Evolutionary conservation across 2,888 invertebrate species (phyloP).

Genomic region (Orthonevra nobilis): DNA sequence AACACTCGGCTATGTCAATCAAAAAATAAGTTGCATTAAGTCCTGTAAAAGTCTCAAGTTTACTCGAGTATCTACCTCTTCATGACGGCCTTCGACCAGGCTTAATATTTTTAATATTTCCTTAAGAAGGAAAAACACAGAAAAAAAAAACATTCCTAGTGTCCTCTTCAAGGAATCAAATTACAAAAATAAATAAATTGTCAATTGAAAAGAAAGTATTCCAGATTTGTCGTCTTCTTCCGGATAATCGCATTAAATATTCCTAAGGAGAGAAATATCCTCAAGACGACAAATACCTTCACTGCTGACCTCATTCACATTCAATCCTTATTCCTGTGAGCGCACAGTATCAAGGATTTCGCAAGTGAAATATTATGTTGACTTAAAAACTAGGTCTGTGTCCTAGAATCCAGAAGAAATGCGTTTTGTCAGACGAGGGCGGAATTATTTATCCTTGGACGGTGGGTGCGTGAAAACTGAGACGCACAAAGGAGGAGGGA

Average conservation of each 20-base stretch:
- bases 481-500: too few species aligned
- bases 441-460: background rate
- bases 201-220: too few species aligned
- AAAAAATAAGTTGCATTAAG: too few species aligned
- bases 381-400: conserved; percentile 4
- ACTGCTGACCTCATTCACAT: background rate
- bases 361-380: background rate
- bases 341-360: background rate
- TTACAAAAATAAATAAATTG: too few species aligned
- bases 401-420: background rate
- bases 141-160: too few species aligned
- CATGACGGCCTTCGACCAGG: too few species aligned
- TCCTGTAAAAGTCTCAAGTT: too few species aligned
- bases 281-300: background rate
- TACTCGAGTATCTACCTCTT: too few species aligned
- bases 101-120: too few species aligned
- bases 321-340: background rate
- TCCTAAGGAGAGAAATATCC: background rate
- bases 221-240: background rate
- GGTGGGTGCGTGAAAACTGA: background rate
- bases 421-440: background rate
- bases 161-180: too few species aligned
- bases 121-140: too few species aligned
- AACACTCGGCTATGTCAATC: too few species aligned
- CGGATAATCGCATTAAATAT: conserved; percentile 7